Conservation (phyloP, 2,888 invertebrate species). For the Drosophila meridionalis region DNA sequence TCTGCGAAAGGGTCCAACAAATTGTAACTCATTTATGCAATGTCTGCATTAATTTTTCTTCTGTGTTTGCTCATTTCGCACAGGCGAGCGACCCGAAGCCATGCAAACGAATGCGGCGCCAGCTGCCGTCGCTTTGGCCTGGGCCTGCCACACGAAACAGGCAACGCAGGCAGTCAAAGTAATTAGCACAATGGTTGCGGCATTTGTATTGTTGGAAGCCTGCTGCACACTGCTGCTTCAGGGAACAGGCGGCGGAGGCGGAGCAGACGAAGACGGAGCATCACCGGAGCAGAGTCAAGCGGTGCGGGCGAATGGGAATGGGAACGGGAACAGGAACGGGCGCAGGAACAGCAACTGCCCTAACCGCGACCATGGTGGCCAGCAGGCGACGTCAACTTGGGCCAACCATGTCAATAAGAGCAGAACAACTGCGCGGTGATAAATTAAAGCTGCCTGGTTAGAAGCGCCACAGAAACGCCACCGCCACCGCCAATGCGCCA, state of each 20-base stretch:
- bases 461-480: constrained; percentile 66
- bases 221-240: constrained; percentile 67
- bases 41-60: constrained; percentile 60
- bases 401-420: constrained; percentile 71
- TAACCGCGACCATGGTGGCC: constrained; percentile 18
- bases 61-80: constrained; percentile 82
- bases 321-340: constrained; percentile 1
- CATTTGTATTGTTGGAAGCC: constrained; percentile 78
- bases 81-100: constrained; percentile 91
- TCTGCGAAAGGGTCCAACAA: constrained; percentile 48
- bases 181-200: constrained; percentile 81
- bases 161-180: constrained; percentile 79
- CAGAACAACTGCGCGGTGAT: constrained; percentile 70
- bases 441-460: constrained; percentile 70
- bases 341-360: constrained; percentile 15
- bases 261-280: constrained; percentile 2
- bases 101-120: constrained; percentile 91
- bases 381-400: constrained; percentile 26
- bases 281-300: constrained; percentile 49
- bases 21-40: constrained; percentile 76
- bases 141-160: constrained; percentile 75
- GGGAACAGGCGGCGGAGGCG: constrained; percentile 29
- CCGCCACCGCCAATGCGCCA: constrained; percentile 74
- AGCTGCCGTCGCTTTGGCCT: constrained; percentile 74
- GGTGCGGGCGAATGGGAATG: constrained; percentile 13